These are phyloP conservation scores for Chydorus sphaericus DNA, from an alignment of 2,888 invertebrate genomes.

Conservation along the genomic window DNA sequence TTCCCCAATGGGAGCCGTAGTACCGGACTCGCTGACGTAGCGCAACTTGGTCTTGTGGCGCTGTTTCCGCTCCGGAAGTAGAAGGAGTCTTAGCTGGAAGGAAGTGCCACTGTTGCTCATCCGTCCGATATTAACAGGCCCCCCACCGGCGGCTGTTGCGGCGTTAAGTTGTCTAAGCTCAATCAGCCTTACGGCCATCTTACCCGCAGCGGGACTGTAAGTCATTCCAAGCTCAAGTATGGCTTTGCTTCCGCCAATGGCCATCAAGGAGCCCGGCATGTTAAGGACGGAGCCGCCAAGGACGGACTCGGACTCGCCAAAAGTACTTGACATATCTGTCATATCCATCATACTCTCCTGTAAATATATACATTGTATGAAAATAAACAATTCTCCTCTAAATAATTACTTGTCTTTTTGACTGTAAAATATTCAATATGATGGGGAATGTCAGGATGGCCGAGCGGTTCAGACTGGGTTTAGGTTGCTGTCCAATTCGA, in stretches of 20 bases:
- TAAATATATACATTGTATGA: neutral
- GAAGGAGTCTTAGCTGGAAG: conserved; percentile 61
- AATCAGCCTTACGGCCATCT: conserved; percentile 5
- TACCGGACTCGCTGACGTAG: neutral
- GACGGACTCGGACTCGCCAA: conserved; percentile 10
- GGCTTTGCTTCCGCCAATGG: neutral
- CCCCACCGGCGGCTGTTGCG: no score
- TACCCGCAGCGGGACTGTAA: conserved; percentile 9
- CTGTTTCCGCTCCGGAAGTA: conserved; percentile 82
- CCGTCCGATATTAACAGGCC: no score
- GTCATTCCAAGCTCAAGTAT: neutral
- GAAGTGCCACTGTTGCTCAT: neutral
- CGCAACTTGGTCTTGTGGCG: conserved; percentile 88
- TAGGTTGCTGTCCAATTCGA: no score
- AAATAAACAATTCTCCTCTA: no score
- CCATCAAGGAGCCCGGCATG: neutral
- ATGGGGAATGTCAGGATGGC: no score
- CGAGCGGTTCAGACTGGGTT: no score
- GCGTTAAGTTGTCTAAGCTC: neutral
- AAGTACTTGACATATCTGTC: conserved; percentile 11
- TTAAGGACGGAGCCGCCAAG: neutral
- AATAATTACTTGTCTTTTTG: no score
- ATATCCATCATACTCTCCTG: conserved; percentile 12
- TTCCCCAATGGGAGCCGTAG: conserved; percentile 65
- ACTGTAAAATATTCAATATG: no score